These are phyloP conservation scores for Zoanthus sansibaricus DNA, from an alignment of 92 coral and sea anemone species.

Conservation along the genomic window DNA sequence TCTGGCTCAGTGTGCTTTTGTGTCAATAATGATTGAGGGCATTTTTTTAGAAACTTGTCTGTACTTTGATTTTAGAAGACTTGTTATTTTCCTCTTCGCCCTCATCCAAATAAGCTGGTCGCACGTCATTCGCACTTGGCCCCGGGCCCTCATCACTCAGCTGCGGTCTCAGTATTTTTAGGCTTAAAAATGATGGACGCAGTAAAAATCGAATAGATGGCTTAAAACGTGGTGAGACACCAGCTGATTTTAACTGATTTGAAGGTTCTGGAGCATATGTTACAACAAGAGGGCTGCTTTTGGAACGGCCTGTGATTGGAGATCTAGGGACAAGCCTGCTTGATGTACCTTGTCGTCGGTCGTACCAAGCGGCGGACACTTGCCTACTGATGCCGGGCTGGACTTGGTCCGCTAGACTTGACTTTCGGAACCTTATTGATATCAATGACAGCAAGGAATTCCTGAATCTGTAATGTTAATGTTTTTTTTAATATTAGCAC, in stretches of 20 bases:
- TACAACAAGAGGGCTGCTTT: not conserved
- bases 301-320: conserved; percentile 24
- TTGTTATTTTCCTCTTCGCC: not conserved
- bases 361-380: not conserved
- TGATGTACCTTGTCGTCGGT: not conserved
- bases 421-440: not conserved
- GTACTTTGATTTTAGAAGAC: not conserved
- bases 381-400: not conserved
- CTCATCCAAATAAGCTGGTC: not conserved
- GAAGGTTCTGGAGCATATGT: not conserved
- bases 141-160: conserved; percentile 5
- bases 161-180: conserved; percentile 18
- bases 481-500: not conserved
- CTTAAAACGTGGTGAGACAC: conserved; percentile 24
- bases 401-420: not conserved
- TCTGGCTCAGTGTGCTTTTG: not conserved
- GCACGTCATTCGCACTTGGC: not conserved
- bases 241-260: not conserved
- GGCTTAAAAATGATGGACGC: conserved; percentile 27
- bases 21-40: not conserved
- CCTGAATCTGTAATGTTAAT: conserved; percentile 6
- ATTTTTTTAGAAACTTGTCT: conserved; percentile 4
- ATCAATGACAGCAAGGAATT: conserved; percentile 13
- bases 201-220: conserved; percentile 17
- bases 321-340: conserved; percentile 15